These are phyloP conservation scores for Hylia prasina DNA, from an alignment of 2,113 vertebrate genomes.

Conservation along the genomic window DNA sequence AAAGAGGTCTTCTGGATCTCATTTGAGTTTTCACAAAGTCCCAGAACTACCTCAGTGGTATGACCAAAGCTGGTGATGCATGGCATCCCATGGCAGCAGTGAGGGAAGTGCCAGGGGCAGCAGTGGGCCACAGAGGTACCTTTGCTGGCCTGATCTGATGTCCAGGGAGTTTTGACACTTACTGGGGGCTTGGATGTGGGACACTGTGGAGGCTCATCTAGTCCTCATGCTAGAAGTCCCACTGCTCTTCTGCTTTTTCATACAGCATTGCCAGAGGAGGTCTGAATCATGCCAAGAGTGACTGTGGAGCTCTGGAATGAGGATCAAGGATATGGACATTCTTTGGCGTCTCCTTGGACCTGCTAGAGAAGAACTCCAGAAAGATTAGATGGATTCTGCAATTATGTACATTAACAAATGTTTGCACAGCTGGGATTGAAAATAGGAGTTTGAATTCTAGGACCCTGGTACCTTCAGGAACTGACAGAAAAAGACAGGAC, in stretches of 20 bases:
- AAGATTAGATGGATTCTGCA: background rate
- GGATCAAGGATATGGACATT: background rate
- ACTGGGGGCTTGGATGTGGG: background rate
- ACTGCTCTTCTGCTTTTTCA: background rate
- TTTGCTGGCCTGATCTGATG: background rate
- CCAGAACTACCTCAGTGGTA: accelerated
- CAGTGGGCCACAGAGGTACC: no score
- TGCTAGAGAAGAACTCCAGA: background rate
- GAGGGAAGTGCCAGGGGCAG: background rate
- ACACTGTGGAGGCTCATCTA: background rate
- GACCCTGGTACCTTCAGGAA: background rate
- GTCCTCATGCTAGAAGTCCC: background rate
- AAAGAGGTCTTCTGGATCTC: background rate
- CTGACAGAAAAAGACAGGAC: background rate
- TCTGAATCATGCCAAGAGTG: background rate
- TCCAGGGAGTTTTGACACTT: background rate
- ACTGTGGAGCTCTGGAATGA: background rate
- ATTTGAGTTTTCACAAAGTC: background rate
- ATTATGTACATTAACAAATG: background rate
- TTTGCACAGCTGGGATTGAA: background rate
- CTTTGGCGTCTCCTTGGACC: background rate
- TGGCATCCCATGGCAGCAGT: accelerated
- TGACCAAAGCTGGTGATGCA: background rate
- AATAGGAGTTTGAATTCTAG: background rate
- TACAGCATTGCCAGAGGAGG: no score